Conservation (phyloP, 2,888 invertebrate species). For the Drosophila mimica region DNA sequence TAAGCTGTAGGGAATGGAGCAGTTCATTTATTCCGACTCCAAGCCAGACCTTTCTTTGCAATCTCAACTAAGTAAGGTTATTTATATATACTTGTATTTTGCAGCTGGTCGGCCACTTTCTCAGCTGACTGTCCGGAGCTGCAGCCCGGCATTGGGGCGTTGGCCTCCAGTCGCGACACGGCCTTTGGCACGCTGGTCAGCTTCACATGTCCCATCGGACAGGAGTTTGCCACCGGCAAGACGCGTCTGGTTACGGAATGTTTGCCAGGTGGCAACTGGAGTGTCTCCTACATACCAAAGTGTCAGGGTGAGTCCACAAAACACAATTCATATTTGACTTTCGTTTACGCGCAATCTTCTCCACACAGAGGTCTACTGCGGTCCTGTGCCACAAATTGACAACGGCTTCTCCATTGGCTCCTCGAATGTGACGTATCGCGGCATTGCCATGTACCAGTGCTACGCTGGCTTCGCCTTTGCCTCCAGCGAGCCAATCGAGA, state of each 20-base stretch:
- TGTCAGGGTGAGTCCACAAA: conserved; percentile 90
- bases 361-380: conserved; percentile 93
- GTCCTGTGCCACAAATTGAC: conserved; percentile 98
- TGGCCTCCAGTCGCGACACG: conserved; percentile 96
- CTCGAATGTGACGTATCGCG: conserved; percentile 96
- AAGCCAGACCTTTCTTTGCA: background rate
- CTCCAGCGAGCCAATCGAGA: conserved; percentile 93
- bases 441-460: conserved; percentile 97
- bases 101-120: conserved; percentile 95
- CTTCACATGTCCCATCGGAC: conserved; percentile 96
- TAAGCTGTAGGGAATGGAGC: background rate
- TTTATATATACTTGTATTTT: conserved; percentile 37
- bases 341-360: background rate
- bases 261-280: conserved; percentile 96
- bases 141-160: conserved; percentile 93
- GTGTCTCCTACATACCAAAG: conserved; percentile 94
- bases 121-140: conserved; percentile 96
- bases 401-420: conserved; percentile 98
- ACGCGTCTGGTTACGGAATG: conserved; percentile 93
- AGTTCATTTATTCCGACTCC: background rate
- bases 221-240: conserved; percentile 96
- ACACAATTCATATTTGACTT: background rate
- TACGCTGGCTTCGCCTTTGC: conserved; percentile 98
- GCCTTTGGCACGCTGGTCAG: conserved; percentile 95
- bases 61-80: background rate